A percentile compares a stretch with the other conserved stretches of the same genome.
phyloP scores from a whole-genome alignment of 2,888 invertebrate species.

The Crocallis elinguaria region DNA sequence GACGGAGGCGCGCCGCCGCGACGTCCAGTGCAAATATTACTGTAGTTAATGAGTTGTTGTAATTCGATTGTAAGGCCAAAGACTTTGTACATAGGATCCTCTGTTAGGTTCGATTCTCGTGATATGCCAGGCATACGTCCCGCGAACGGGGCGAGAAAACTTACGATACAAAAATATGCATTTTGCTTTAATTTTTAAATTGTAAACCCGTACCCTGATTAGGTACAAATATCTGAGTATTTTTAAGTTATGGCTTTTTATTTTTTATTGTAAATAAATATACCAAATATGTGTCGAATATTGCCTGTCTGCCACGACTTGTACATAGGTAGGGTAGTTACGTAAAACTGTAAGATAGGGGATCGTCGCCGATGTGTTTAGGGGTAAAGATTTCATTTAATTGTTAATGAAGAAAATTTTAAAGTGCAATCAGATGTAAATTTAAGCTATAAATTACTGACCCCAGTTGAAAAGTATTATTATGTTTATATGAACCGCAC shows the following conservation, averaged over 20 bases:
- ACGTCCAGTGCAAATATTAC: conserved; percentile 62
- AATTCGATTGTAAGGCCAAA: conserved; percentile 79
- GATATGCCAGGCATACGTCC: conserved; percentile 55
- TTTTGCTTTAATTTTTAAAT: conserved; percentile 80
- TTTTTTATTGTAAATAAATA: conserved; percentile 78
- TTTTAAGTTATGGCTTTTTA: conserved; percentile 71
- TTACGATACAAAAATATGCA: conserved; percentile 80
- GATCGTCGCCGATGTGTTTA: conserved; percentile 60
- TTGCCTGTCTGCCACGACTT: conserved; percentile 58
- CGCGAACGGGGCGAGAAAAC: conserved; percentile 58
- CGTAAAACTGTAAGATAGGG: conserved; percentile 61
- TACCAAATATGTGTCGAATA: conserved; percentile 79
- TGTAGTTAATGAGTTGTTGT: conserved; percentile 57
- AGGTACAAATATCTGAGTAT: conserved; percentile 79
- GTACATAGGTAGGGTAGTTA: conserved; percentile 73
- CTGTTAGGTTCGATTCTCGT: conserved; percentile 51
- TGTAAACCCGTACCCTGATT: conserved; percentile 66
- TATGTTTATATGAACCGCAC: conserved; percentile 82
- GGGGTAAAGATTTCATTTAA: conserved; percentile 58
- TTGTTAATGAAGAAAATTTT: conserved; percentile 73
- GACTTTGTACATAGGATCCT: conserved; percentile 77
- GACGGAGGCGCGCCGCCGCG: conserved; percentile 39
- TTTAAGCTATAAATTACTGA: conserved; percentile 73
- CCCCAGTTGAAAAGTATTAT: conserved; percentile 84
- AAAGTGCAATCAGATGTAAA: conserved; percentile 83